Conservation (phyloP, 2,797 vertebrate genomes). For the Microctenopoma lineatum region DNA sequence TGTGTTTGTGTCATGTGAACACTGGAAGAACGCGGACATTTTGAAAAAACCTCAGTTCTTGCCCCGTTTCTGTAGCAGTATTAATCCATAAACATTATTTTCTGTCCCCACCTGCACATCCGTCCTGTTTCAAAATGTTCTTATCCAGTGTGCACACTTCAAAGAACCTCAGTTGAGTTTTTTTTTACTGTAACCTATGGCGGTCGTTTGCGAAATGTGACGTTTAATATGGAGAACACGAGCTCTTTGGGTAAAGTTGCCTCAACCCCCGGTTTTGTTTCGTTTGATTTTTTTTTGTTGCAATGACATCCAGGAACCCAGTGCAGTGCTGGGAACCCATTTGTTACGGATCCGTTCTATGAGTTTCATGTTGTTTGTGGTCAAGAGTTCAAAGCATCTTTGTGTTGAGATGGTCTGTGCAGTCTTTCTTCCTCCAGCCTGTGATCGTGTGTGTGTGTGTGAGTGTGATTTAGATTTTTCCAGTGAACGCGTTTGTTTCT, state of each 20-base stretch:
- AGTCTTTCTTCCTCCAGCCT: constrained; percentile 42
- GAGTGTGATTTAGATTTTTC: constrained; percentile 24
- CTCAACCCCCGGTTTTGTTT: constrained; percentile 8
- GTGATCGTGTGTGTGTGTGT: constrained; percentile 58
- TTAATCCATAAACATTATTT: not conserved
- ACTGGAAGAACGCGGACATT: not conserved
- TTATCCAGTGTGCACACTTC: constrained; percentile 1
- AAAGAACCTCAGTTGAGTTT: constrained; percentile 20
- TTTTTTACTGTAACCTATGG: constrained; percentile 41
- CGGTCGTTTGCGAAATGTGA: constrained; percentile 28
- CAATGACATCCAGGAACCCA: constrained; percentile 67
- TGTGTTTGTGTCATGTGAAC: constrained; percentile 11
- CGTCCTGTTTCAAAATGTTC: constrained; percentile 16
- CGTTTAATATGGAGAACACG: constrained; percentile 40
- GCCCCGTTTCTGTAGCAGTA: not conserved
- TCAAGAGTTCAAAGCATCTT: constrained; percentile 73
- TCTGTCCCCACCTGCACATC: not conserved
- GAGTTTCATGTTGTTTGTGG: constrained; percentile 68
- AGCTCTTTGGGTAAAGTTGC: constrained; percentile 81
- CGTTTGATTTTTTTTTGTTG: constrained; percentile 56
- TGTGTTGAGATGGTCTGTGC: constrained; percentile 73
- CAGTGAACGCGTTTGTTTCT: constrained; percentile 41
- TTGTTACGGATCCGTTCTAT: constrained; percentile 57
- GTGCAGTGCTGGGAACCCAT: constrained; percentile 63
- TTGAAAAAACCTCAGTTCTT: not conserved